Evolutionary conservation across 2,113 vertebrate genomes (phyloP), one percentile per base, ranked within the genome.

Genomic region (Cyrtonyx montezumae): DNA sequence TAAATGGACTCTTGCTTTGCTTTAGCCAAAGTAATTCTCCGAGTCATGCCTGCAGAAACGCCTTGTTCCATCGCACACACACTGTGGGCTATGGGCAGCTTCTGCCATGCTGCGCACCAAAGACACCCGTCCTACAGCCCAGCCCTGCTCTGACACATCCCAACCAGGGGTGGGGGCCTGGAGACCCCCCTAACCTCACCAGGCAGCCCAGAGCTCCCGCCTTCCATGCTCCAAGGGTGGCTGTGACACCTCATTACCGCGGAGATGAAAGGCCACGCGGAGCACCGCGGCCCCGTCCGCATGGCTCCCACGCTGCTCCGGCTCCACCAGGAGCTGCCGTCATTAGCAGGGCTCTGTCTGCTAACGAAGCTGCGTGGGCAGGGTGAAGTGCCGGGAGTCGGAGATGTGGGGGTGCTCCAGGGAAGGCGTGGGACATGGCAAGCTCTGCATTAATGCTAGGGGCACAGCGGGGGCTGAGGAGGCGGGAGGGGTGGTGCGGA

Each of bases 31-130:
- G 55, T 19, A 32, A 32, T 56, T 32, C 30, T 19, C 51, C 1
- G 8, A 28, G 51, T 9, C 15, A 5, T 9, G 26, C 51, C 17
- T 53, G 15, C 51, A 53, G 51, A 15, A 53, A 53, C 14, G 9
- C 53, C 53, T 32, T 56, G 53, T 56, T 56, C 53, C 56, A 13
- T 4, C 25, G 26, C 22, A 5, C 40, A 22, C 28, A 23, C 22
- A 6, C 59, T n/a, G 15, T 8, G 14, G 25, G 40, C 28, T 30
- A 13, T 4, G 23, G 25, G 36, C 28, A 45, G 21, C 8, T 49
- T 70, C 43, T 25, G 8, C n/a, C 12, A 0, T 2, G 51, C 40
- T 22, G 22, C 21, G 5, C 34, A 5, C 15, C 0, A 0, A 0
- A 32, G n/a, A 13, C 25, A 40, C 26, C 34, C 25, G 34, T 23